Base-by-base conservation (phyloP, 1,140 invertebrate species). In the Sinonovacula constricta region DNA sequence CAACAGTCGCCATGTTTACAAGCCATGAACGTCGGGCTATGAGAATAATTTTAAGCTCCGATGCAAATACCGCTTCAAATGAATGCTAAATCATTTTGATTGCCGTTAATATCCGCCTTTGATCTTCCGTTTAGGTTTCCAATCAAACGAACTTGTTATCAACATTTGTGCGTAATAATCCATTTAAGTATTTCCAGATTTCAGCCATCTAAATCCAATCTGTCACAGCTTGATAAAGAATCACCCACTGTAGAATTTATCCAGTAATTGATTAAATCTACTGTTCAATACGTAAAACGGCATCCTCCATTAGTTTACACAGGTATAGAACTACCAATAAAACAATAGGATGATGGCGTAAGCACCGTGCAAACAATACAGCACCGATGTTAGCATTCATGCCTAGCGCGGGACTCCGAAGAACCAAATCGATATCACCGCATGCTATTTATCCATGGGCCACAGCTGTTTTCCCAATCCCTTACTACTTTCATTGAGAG, bases 1-100 rank as follows among this genome's bases (percentile, higher is more conserved):
- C 83, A 22, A 88, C 85, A 24, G 67, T 56, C 24, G 86, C 88
- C 86, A 87, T 87, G 26, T 65, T 78, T 56, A 34, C 49, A 30
- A 57, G 39, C 69, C 60, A 69, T 76, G 69, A 67, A 71, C 74
- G 54, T 26, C 49, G 33, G 45, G 33, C 31, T 22, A 33, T n/a
- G n/a, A n/a, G n/a, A n/a, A n/a, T n/a, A n/a, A n/a, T n/a, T n/a
- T n/a, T n/a, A n/a, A n/a, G n/a, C n/a, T n/a, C n/a, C n/a, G 59
- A 65, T n/a, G n/a, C 28, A 12, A 60, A 4, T 28, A 22, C 26
- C 7, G 39, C 39, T 45, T 45, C 18, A 10, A 10, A 7, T 45
- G 7, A 18, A 45, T 18, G 18, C 39, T 18, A 45, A 45, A 45
- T 45, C 39, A 7, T 45, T 45, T 18, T 10, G 18, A 45, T 45